Evolutionary conservation across 2,797 vertebrate genomes (phyloP), one percentile per base, ranked within the genome.

Genomic region (Strix occidentalis): DNA sequence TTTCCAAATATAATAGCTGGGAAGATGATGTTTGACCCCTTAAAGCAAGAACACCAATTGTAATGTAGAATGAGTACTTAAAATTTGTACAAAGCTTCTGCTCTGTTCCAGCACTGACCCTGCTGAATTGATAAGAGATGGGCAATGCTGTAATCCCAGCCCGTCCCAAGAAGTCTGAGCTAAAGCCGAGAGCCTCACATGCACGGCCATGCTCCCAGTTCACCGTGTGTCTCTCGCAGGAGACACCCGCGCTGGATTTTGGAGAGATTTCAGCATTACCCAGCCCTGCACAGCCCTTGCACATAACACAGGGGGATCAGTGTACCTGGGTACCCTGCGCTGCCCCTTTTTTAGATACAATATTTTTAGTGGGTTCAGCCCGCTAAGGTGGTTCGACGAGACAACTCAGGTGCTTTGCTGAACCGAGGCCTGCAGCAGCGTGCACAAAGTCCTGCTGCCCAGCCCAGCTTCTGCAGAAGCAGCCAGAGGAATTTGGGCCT

Each of bases 321-420:
- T 19, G 45, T 50, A 6, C 20, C 3, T 0, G 0, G 41, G 33
- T 20, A 43, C 29, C 26, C 33, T 6, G n/a, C 0, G 0, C 48
- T 72, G 64, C 43, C 24, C 9, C 15, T 46, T 43, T 66, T 84
- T 65, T 11, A 6, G 56, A 11, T 16, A 35, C 8, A 6, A 0
- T 4, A 10, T 23, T 77, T 83, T 21, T 15, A 35, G 13, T 10
- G 51, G 6, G 35, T 31, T 71, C 31, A 56, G 31, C 41, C 18
- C 37, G 10, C 16, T 5, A 5, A 64, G 41, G 14, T 37, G 31
- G 13, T 50, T 65, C 56, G 60, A 9, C 1, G 3, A 70, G 28
- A 21, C 3, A 4, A 41, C 57, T 75, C 53, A 17, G 28, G 16
- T 26, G 54, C 45, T 51, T 83, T 43, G 48, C 50, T 56, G 53